Evolutionary conservation across 2,113 vertebrate genomes (phyloP), one percentile per base, ranked within the genome.

Genomic region (Sceloporus undulatus): DNA sequence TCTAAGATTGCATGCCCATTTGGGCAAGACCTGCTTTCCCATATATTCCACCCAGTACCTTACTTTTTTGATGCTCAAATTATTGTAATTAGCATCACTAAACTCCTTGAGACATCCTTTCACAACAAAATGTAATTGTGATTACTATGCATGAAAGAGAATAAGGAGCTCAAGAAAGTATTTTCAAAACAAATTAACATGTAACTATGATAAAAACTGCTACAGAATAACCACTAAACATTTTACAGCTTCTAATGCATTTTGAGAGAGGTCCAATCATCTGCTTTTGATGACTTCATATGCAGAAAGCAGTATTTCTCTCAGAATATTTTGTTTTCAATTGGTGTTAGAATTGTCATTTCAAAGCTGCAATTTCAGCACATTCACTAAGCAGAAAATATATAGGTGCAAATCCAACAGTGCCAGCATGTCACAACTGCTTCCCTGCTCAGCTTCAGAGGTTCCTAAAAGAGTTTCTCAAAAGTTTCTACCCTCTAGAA

Each of bases 261-360:
- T 71, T 27, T 9, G 18, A 38, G 13, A 65, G 38, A 29, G 40
- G 34, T 42, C 52, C 56, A 29, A 40, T 7, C 19, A 27, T n/a
- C 8, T 19, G 19, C 13, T 77, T 76, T 62, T 76, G 29, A 79
- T 79, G 11, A 86, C 8, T 25, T 66, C 40, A 66, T 6, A 25
- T 52, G 42, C 3, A 79, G 25, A 11, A 68, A 79, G 73, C 10
- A 23, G 21, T 5, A 25, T 16, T 48, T 68, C 40, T 52, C 10
- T 2, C 4, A 70, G 9, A 70, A 71, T 83, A 19, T 16, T 71
- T 71, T n/a, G 38, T 29, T 71, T 71, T 82, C n/a, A 29, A 65
- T 82, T 65, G 68, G 40, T 83, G 66, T n/a, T 71, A 27, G 29
- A 71, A 83, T 48, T 71, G 27, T 42, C 82, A n/a, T 71, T 83